Evolutionary conservation across 2,888 invertebrate species (phyloP).

Genomic region (Noctua janthe): DNA sequence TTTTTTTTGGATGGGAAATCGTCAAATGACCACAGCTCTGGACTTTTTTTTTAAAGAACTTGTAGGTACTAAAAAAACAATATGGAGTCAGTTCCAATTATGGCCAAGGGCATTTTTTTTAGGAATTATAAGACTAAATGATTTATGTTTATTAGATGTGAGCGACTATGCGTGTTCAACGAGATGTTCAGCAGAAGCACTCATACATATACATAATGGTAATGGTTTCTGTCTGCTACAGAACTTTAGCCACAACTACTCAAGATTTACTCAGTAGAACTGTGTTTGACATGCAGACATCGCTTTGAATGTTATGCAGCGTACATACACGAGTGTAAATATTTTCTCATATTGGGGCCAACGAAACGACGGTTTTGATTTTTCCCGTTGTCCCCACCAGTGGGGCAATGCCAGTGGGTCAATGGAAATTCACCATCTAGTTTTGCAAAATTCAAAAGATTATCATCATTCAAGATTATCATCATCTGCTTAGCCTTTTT

Average conservation of each 20-base stretch:
- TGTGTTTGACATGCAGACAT: conserved; percentile 4
- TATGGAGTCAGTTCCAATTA: background rate
- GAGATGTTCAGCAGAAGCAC: background rate
- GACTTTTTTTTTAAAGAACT: too few relatives aligned
- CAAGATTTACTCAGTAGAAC: conserved; percentile 1
- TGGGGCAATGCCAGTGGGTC: too few relatives aligned
- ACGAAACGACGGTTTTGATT: too few relatives aligned
- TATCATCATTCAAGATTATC: background rate
- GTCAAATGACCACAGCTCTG: too few relatives aligned
- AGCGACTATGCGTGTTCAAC: background rate
- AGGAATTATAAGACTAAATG: background rate
- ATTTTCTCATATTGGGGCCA: background rate
- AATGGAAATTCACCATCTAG: background rate
- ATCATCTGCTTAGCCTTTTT: background rate
- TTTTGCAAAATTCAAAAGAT: background rate
- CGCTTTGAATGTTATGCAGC: background rate
- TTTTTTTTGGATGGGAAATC: too few relatives aligned
- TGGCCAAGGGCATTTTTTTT: background rate
- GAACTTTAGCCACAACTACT: conserved; percentile 5
- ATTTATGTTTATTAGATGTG: background rate
- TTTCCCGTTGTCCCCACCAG: too few relatives aligned
- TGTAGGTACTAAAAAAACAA: background rate
- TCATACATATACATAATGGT: background rate
- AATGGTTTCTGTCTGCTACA: conserved; percentile 5
- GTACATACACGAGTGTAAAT: background rate